A percentile compares a stretch with the other conserved stretches of the same genome.
These are phyloP conservation scores for Spodoptera exigua DNA, from an alignment of 2,888 invertebrate species.

Conservation along the genomic window DNA sequence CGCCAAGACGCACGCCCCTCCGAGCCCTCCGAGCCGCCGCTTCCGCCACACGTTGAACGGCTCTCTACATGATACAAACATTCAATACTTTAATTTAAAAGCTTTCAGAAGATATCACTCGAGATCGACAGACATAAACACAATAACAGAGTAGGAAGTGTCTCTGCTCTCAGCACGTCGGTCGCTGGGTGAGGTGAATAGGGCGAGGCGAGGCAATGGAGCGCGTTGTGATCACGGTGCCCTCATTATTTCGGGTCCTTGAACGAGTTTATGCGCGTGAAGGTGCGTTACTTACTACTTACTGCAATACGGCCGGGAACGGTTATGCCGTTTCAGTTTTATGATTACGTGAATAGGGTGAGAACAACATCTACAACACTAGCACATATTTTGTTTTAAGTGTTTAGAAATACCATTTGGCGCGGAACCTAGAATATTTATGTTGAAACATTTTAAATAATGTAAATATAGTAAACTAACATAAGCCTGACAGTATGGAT, in stretches of 20 bases:
- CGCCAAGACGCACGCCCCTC: conserved; percentile 95
- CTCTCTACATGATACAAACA: conserved; percentile 90
- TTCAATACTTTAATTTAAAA: conserved; percentile 28
- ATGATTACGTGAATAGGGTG: conserved; percentile 53
- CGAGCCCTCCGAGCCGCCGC: conserved; percentile 93
- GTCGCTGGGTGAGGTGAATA: conserved; percentile 49
- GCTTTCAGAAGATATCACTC: conserved; percentile 21
- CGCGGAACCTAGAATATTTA: conserved; percentile 8
- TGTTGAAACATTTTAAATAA: conserved; percentile 14
- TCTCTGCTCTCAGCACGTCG: conserved; percentile 39
- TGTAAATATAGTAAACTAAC: conserved; percentile 3
- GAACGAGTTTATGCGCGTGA: conserved; percentile 69
- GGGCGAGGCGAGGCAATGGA: conserved; percentile 58
- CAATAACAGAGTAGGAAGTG: conserved; percentile 50
- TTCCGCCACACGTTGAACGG: conserved; percentile 92
- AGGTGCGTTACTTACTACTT: conserved; percentile 59
- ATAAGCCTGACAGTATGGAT: conserved; percentile 4
- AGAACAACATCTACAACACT: conserved; percentile 45
- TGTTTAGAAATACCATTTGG: conserved; percentile 33
- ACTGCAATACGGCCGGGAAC: conserved; percentile 56
- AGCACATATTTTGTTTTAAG: conserved; percentile 25
- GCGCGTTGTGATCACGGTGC: conserved; percentile 57
- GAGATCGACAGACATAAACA: conserved; percentile 33
- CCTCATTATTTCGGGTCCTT: conserved; percentile 72
- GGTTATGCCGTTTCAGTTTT: conserved; percentile 44